These are phyloP conservation scores for Heteromurus nitidus DNA, from an alignment of 2,888 invertebrate genomes.

Conservation along the genomic window DNA sequence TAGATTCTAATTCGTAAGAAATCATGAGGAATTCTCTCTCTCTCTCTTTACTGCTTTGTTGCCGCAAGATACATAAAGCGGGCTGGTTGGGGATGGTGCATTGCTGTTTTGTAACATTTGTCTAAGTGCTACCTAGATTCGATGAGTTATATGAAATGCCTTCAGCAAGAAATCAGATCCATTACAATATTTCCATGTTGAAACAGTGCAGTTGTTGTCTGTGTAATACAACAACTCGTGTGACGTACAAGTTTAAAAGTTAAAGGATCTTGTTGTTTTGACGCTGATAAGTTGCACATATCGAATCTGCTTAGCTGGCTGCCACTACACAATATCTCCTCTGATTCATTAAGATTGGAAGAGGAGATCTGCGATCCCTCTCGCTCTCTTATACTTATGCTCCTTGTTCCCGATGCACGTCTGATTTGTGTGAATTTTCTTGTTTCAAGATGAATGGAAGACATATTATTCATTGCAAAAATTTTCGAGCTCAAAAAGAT, in stretches of 20 bases:
- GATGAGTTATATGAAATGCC: conserved; percentile 23
- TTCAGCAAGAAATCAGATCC: conserved; percentile 5
- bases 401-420: background rate
- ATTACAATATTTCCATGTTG: background rate
- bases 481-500: conserved; percentile 31
- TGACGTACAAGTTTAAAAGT: background rate
- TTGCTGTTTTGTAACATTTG: conserved; percentile 36
- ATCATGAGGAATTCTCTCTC: conserved; percentile 10
- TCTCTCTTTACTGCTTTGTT: conserved; percentile 24
- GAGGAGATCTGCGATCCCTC: background rate
- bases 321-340: conserved; percentile 1
- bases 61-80: conserved; percentile 33
- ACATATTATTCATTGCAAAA: conserved; percentile 19
- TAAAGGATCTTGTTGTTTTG: too few species aligned
- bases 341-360: conserved; percentile 4
- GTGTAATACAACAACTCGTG: too few species aligned
- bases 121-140: conserved; percentile 15
- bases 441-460: conserved; percentile 4
- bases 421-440: conserved; percentile 8
- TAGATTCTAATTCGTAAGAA: conserved; percentile 28
- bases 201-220: background rate
- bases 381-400: background rate
- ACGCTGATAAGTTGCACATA: conserved; percentile 3
- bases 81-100: conserved; percentile 43
- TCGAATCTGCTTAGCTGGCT: background rate